Conservation (phyloP, 2,797 vertebrate genomes). For the Poeciliopsis presidionis region DNA sequence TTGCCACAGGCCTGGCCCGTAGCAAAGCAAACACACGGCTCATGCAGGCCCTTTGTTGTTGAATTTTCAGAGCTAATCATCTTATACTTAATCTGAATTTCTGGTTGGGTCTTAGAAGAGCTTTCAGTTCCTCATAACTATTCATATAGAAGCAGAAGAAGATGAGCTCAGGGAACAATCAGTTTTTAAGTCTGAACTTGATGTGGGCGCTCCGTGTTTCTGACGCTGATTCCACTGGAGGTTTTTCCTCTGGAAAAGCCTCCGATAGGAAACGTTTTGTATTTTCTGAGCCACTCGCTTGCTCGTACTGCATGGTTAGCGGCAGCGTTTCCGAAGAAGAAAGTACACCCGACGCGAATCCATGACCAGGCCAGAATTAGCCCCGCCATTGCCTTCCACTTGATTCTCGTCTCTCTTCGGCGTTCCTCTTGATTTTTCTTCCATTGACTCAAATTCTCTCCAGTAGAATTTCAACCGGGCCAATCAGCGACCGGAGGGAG, state of each 20-base stretch:
- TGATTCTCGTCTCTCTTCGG: too few relatives aligned
- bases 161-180: conserved; percentile 7
- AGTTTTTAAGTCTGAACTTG: conserved; percentile 1
- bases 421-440: too few relatives aligned
- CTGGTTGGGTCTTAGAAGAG: conserved; percentile 34
- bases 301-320: too few relatives aligned
- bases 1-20: conserved; percentile 64
- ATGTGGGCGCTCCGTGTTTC: neutral
- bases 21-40: conserved; percentile 64
- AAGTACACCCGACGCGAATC: neutral
- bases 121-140: conserved; percentile 23
- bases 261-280: too few relatives aligned
- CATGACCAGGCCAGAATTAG: neutral
- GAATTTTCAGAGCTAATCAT: conserved; percentile 65
- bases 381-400: too few relatives aligned
- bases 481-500: too few relatives aligned
- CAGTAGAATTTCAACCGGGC: too few relatives aligned
- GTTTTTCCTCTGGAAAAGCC: neutral
- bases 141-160: conserved; percentile 9
- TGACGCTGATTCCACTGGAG: neutral
- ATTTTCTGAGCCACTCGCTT: neutral
- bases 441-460: too few relatives aligned
- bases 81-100: conserved; percentile 61
- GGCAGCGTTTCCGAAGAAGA: neutral
- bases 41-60: conserved; percentile 68